These are phyloP conservation scores for Drosophila asahinai DNA, from an alignment of 1,140 invertebrate species.

Conservation along the genomic window DNA sequence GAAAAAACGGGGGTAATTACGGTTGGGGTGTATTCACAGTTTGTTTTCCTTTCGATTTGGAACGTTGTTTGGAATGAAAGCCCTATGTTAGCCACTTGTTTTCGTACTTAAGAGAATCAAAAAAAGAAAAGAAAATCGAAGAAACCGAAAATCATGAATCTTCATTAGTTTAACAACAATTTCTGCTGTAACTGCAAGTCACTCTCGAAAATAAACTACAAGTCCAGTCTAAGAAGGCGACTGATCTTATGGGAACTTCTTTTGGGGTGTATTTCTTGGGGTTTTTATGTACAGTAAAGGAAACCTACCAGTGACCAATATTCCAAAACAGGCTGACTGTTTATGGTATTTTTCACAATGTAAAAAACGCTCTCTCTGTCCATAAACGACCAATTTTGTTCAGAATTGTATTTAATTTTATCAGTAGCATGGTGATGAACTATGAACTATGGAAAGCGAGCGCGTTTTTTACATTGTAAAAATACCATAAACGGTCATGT, in stretches of 20 bases:
- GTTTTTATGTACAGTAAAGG: not conserved
- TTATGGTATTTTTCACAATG: too few relatives aligned
- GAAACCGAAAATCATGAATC: slow-evolving; percentile 21
- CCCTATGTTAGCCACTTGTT: slow-evolving; percentile 52
- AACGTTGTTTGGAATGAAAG: slow-evolving; percentile 38
- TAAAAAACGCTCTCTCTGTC: too few relatives aligned
- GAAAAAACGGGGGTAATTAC: slow-evolving; percentile 7
- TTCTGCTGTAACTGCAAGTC: slow-evolving; percentile 72
- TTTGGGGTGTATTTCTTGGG: not conserved
- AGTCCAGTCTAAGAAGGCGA: slow-evolving; percentile 44
- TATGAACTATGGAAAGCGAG: too few relatives aligned
- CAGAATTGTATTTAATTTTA: too few relatives aligned
- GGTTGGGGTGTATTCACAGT: slow-evolving; percentile 37
- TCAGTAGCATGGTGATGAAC: too few relatives aligned
- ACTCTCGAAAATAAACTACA: slow-evolving; percentile 68
- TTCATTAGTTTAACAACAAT: slow-evolving; percentile 53
- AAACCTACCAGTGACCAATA: not conserved
- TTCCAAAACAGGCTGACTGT: too few relatives aligned
- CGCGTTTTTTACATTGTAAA: too few relatives aligned
- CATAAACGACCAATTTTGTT: too few relatives aligned
- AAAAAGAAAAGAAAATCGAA: not conserved
- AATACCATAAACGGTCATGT: too few relatives aligned
- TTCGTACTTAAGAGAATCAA: slow-evolving; percentile 66
- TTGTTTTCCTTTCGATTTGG: slow-evolving; percentile 34
- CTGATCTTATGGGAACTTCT: not conserved